Conservation (phyloP, 2,888 invertebrate genomes). For the Drosophila diplacantha region DNA sequence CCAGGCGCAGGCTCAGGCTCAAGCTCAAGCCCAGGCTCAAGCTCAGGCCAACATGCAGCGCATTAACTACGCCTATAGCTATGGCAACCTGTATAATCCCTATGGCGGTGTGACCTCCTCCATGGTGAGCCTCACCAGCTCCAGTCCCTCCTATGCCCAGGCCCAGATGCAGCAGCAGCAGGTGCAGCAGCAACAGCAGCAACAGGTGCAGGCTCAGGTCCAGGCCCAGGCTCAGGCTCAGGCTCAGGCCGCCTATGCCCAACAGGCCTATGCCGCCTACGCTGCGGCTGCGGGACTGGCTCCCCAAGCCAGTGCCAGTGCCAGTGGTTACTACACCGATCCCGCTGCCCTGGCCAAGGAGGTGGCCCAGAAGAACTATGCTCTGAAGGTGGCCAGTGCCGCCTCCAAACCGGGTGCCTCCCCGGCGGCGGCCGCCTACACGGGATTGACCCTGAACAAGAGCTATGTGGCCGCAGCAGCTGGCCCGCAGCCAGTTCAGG, state of each 20-base stretch:
- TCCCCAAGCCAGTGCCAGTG: conserved; percentile 17
- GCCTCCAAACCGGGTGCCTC: conserved; percentile 61
- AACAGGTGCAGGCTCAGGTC: conserved; percentile 48
- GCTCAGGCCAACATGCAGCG: conserved; percentile 50
- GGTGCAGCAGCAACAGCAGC: conserved; percentile 42
- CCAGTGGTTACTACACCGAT: conserved; percentile 76
- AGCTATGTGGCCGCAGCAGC: conserved; percentile 55
- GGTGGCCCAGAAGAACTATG: conserved; percentile 89
- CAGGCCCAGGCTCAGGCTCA: conserved; percentile 59
- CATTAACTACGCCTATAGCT: conserved; percentile 60
- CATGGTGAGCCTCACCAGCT: conserved; percentile 50
- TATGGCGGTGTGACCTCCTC: conserved; percentile 41
- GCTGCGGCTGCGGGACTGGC: conserved; percentile 68
- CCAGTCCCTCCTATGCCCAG: conserved; percentile 62
- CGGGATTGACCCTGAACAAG: conserved; percentile 85
- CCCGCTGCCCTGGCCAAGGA: conserved; percentile 86
- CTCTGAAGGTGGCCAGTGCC: conserved; percentile 81
- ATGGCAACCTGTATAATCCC: conserved; percentile 51
- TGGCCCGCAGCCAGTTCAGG: conserved; percentile 52
- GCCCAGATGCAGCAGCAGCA: conserved; percentile 50
- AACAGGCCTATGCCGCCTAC: conserved; percentile 63
- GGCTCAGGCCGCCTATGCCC: conserved; percentile 59
- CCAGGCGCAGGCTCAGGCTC: conserved; percentile 46
- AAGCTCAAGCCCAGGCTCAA: conserved; percentile 30
- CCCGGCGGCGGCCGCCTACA: conserved; percentile 80